These are phyloP conservation scores for Drosophila pectinifera DNA, from an alignment of 1,140 invertebrate species.

Conservation along the genomic window DNA sequence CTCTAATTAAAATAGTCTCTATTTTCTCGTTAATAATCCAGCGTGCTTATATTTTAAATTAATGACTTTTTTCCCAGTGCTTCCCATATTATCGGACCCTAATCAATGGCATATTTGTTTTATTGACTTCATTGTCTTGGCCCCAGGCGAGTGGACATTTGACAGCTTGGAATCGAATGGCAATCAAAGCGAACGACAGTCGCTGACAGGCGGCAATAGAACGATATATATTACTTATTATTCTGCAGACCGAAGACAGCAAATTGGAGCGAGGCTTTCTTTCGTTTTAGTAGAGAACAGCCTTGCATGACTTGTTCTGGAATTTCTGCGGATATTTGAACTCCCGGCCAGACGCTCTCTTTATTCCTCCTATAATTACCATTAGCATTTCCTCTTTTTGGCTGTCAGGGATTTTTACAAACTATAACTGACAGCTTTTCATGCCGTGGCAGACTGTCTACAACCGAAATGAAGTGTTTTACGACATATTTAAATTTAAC, in stretches of 20 bases:
- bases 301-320: constrained; percentile 57
- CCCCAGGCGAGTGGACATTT: constrained; percentile 39
- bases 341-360: constrained; percentile 8
- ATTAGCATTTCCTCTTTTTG: constrained; percentile 46
- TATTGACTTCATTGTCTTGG: constrained; percentile 69
- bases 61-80: neutral
- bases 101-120: constrained; percentile 79
- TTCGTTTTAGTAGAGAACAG: neutral
- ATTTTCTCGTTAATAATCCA: no score
- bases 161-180: constrained; percentile 48
- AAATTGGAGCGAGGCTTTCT: constrained; percentile 29
- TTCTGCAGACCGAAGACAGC: constrained; percentile 12
- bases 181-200: constrained; percentile 43
- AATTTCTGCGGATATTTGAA: constrained; percentile 41
- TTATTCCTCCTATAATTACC: constrained; percentile 60
- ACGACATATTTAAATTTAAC: constrained; percentile 84
- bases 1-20: neutral
- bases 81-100: constrained; percentile 47
- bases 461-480: constrained; percentile 74
- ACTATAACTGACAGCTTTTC: constrained; percentile 69
- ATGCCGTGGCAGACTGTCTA: constrained; percentile 48
- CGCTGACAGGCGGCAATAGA: constrained; percentile 34
- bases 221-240: constrained; percentile 35
- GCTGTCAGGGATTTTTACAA: constrained; percentile 49
- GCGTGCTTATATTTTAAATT: neutral